phyloP scores from a whole-genome alignment of 2,888 invertebrate genomes.

The Galerucella nymphaeae region DNA sequence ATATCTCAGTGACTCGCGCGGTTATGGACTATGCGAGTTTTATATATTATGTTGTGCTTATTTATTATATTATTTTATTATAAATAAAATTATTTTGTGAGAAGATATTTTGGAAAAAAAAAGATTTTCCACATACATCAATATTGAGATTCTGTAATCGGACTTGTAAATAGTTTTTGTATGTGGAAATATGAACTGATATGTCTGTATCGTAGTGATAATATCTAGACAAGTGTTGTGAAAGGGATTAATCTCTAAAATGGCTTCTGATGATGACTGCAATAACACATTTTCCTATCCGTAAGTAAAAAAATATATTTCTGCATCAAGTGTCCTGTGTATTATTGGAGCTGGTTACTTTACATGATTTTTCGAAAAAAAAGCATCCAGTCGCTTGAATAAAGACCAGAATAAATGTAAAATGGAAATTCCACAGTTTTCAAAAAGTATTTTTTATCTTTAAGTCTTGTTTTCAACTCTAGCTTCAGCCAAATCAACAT shows the following conservation, averaged over 20 bases:
- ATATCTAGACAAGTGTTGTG: constrained; percentile 43
- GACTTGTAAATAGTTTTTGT: constrained; percentile 39
- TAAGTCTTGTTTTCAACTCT: too few species aligned
- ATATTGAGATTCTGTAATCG: constrained; percentile 49
- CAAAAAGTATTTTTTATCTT: too few species aligned
- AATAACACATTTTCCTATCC: constrained; percentile 61
- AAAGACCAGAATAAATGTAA: too few species aligned
- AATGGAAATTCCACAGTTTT: too few species aligned
- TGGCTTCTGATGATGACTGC: constrained; percentile 66
- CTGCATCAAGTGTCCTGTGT: not conserved
- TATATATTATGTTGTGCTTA: constrained; percentile 8
- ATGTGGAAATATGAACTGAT: constrained; percentile 52
- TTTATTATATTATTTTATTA: not conserved
- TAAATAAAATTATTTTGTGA: not conserved
- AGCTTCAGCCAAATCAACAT: too few species aligned
- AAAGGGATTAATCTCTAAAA: constrained; percentile 49
- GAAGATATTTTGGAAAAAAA: not conserved
- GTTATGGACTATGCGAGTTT: constrained; percentile 1
- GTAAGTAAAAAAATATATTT: constrained; percentile 55
- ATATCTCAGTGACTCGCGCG: constrained; percentile 15
- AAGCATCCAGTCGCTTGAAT: too few species aligned
- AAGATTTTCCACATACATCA: not conserved
- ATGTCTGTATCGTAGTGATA: constrained; percentile 50
- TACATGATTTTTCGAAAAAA: too few species aligned
- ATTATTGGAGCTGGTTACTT: too few species aligned